phyloP scores from a whole-genome alignment of 2,797 vertebrate species.

The Numenius phaeopus region DNA sequence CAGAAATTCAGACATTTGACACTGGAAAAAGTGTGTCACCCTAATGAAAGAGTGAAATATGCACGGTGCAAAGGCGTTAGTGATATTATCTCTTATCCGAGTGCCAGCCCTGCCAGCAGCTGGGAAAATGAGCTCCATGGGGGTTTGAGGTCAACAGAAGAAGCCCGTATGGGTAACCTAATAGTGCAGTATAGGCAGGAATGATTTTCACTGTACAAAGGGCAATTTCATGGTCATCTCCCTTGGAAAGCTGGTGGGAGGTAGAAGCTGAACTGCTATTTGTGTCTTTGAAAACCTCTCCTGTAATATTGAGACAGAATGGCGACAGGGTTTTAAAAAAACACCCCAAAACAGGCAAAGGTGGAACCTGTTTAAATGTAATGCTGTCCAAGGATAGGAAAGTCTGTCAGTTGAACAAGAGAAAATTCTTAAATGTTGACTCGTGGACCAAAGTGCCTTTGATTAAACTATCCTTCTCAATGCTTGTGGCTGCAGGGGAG shows the following conservation, averaged over 20 bases:
- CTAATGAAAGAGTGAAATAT: not conserved
- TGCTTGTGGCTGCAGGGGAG: not conserved
- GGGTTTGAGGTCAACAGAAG: constrained; percentile 34
- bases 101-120: constrained; percentile 36
- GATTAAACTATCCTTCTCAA: not conserved
- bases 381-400: not conserved
- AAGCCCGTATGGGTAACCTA: not conserved
- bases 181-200: constrained; percentile 13
- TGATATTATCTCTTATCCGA: not conserved
- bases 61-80: not conserved
- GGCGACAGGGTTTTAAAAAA: not conserved
- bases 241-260: constrained; percentile 2
- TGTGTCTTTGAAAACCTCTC: constrained; percentile 7
- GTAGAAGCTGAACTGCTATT: not conserved
- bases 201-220: constrained; percentile 35
- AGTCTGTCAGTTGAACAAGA: not conserved
- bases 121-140: not conserved
- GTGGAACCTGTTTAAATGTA: not conserved
- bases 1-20: constrained; percentile 10
- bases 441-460: fast-evolving
- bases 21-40: not conserved
- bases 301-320: not conserved
- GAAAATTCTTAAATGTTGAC: not conserved
- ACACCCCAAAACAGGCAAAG: not conserved
- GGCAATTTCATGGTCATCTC: constrained; percentile 46